Evolutionary conservation across 2,797 vertebrate genomes (phyloP).

Genomic region (Botia almorhae): DNA sequence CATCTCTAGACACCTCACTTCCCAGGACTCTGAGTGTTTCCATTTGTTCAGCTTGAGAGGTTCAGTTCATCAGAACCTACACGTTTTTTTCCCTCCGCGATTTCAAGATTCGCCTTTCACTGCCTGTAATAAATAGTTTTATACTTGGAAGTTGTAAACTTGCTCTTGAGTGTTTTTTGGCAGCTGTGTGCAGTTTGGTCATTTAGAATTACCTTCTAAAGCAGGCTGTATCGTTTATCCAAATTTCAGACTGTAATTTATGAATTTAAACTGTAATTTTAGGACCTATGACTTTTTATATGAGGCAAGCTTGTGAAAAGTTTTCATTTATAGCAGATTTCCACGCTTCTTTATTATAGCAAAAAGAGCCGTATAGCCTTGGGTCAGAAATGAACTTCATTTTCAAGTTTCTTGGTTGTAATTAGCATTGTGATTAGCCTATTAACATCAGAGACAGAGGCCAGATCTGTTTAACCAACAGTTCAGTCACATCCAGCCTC

Average conservation of each 20-base stretch:
- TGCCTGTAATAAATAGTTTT: slow-evolving; percentile 62
- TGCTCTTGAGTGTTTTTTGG: slow-evolving; percentile 59
- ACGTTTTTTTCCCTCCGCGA: slow-evolving; percentile 2
- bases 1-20: slow-evolving; percentile 52
- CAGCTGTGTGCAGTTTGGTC: slow-evolving; percentile 55
- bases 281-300: slow-evolving; percentile 45
- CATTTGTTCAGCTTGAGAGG: slow-evolving; percentile 53
- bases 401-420: slow-evolving; percentile 10
- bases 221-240: slow-evolving; percentile 49
- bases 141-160: slow-evolving; percentile 65
- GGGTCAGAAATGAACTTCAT: slow-evolving; percentile 1
- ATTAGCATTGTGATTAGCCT: slow-evolving; percentile 41
- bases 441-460: slow-evolving; percentile 21
- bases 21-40: slow-evolving; percentile 46
- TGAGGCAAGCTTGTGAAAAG: slow-evolving; percentile 13
- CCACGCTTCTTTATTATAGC: slow-evolving; percentile 2
- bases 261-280: slow-evolving; percentile 37
- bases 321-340: slow-evolving; percentile 21
- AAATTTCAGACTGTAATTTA: slow-evolving; percentile 50
- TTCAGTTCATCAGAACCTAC: slow-evolving; percentile 49
- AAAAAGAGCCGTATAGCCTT: background rate
- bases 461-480: slow-evolving; percentile 4
- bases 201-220: slow-evolving; percentile 46
- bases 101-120: slow-evolving; percentile 55
- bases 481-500: slow-evolving; percentile 1